A percentile compares a stretch with the other conserved stretches of the same genome.
Conservation (phyloP, 2,797 vertebrate species). For the Florisuga fusca region DNA sequence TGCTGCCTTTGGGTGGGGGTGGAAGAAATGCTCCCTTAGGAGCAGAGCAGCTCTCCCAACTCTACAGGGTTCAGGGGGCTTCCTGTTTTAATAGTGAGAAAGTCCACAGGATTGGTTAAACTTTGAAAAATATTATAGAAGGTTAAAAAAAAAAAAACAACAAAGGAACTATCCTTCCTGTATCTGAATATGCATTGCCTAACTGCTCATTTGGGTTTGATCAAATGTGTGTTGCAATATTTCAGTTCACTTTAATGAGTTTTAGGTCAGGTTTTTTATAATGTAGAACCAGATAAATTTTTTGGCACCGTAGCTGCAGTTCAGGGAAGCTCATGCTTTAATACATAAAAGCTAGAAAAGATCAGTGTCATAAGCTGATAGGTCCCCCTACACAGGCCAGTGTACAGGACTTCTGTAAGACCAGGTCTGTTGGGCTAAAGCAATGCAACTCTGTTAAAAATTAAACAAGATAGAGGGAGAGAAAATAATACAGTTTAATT, state of each 20-base stretch:
- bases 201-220: neutral
- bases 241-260: neutral
- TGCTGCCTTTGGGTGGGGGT: slow-evolving; percentile 21
- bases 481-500: neutral
- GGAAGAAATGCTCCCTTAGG: neutral
- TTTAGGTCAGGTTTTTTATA: neutral
- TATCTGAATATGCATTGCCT: neutral
- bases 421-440: neutral
- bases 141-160: neutral
- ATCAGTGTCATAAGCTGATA: neutral
- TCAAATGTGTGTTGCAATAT: neutral
- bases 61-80: slow-evolving; percentile 37
- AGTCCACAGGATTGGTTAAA: slow-evolving; percentile 57
- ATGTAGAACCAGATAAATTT: neutral
- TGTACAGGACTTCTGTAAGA: neutral
- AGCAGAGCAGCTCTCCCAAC: slow-evolving; percentile 14
- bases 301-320: neutral
- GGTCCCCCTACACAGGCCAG: fast-evolving
- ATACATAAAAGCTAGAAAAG: neutral
- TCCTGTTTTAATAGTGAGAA: slow-evolving; percentile 44
- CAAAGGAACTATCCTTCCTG: slow-evolving; percentile 14
- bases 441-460: neutral
- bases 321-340: neutral
- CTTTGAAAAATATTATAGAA: neutral
- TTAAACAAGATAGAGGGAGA: neutral